These are phyloP conservation scores for Eurypyga helias DNA, from an alignment of 2,113 vertebrate species.

Conservation along the genomic window DNA sequence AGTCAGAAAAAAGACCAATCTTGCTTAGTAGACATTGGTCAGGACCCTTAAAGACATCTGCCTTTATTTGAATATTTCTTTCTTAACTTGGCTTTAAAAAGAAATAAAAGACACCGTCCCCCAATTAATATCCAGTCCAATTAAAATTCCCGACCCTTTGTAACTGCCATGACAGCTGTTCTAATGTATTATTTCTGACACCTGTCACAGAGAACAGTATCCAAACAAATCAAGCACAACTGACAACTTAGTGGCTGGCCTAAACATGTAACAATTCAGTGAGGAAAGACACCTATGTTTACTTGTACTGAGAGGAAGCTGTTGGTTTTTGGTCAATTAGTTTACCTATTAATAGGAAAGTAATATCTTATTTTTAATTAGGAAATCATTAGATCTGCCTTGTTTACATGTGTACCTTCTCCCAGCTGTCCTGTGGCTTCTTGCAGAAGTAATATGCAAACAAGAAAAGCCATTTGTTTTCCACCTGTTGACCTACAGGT, in stretches of 20 bases:
- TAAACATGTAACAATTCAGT: conserved; percentile 21
- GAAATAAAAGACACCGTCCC: neutral
- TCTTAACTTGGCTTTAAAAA: conserved; percentile 28
- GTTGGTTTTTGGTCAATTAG: conserved; percentile 50
- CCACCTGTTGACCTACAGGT: neutral
- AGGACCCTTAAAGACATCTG: conserved; percentile 2
- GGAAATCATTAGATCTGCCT: conserved; percentile 47
- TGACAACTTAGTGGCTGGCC: conserved; percentile 49
- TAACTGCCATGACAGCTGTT: conserved; percentile 79
- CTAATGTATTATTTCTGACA: conserved; percentile 78
- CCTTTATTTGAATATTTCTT: conserved; percentile 25
- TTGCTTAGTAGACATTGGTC: neutral
- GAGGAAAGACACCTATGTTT: neutral
- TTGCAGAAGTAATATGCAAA: neutral
- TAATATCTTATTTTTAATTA: conserved; percentile 60
- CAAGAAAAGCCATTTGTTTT: conserved; percentile 2
- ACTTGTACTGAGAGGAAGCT: neutral
- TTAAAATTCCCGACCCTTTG: conserved; percentile 72
- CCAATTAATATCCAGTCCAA: conserved; percentile 59
- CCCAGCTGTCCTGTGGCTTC: conserved; percentile 41
- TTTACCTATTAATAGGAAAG: conserved; percentile 61
- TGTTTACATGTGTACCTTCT: conserved; percentile 58
- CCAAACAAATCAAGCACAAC: conserved; percentile 78
- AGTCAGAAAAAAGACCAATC: neutral
- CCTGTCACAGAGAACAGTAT: conserved; percentile 66